Evolutionary conservation across 2,888 invertebrate species (phyloP), one percentile per base, ranked within the genome.

Genomic region (Apodemia hepburni): DNA sequence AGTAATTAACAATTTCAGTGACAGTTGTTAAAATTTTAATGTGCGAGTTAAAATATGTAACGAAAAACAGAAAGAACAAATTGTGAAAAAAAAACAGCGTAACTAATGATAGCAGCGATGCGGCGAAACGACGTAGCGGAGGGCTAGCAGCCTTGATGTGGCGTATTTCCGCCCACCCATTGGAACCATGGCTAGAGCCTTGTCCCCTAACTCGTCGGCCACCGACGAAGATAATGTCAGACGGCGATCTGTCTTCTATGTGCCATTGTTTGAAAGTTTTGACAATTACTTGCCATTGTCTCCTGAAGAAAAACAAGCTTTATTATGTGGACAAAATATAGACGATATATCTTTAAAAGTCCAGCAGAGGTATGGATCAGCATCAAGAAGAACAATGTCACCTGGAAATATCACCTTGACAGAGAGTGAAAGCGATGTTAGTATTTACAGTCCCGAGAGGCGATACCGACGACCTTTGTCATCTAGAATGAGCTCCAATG

Each of bases 221-320:
- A 76, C 75, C 76, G 84, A 79, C 76, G 92, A 92, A 74, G 93
- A 94, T 62, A 84, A 90, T 69, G 78, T 91, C 68, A 90, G 94
- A 60, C 92, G 96, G 66, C 92, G 95, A 68, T 96, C 96, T 60
- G 95, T 95, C 69, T 96, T 96, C 84, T 96, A 96, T 84, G 95
- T 96, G 69, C 94, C 95, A 69, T 86, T 96, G 71, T 93, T 93
- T 65, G 93, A 93, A 69, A 93, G 93, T 72, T 93, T 92, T 71
- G 91, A 89, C 61, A 93, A 93, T 76, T 93, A 93, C 74, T 85
- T 93, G 59, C 93, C 93, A 33, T 87, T 93, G 63, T 85, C 90
- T 33, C 77, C 82, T 62, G 87, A 87, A 75, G 90, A 92, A 78
- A 87, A 84, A 66, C 88, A 90, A 70, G 91, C 92, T 69, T 58